Evolutionary conservation across 2,888 invertebrate species (phyloP).

Genomic region (Drosophila koepferae): DNA sequence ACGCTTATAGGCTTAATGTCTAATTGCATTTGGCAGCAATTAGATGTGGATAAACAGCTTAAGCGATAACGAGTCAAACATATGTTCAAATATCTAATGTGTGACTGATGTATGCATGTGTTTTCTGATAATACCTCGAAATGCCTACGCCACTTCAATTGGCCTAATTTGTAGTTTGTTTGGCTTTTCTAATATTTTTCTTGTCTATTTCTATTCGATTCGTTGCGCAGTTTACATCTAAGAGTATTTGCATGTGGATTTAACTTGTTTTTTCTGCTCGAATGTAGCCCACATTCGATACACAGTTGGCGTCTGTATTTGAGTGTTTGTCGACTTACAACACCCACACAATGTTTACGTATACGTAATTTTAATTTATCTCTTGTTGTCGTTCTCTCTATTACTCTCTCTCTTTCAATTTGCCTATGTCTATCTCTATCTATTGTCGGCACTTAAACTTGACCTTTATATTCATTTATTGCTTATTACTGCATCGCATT

Average conservation of each 20-base stretch:
- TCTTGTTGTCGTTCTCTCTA: background rate
- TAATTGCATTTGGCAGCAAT: constrained; percentile 27
- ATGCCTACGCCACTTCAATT: constrained; percentile 1
- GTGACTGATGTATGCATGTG: constrained; percentile 1
- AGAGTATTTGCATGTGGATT: constrained; percentile 23
- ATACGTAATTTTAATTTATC: constrained; percentile 21
- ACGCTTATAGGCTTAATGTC: constrained; percentile 14
- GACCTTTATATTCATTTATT: constrained; percentile 77
- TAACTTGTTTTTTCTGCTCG: constrained; percentile 19
- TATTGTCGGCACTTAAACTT: constrained; percentile 65
- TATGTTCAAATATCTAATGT: constrained; percentile 2
- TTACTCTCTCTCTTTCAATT: constrained; percentile 7
- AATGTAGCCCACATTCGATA: constrained; percentile 36
- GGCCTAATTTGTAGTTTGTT: constrained; percentile 19
- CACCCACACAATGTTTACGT: constrained; percentile 37
- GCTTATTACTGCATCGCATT: constrained; percentile 63
- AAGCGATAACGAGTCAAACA: constrained; percentile 9
- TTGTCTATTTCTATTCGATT: constrained; percentile 29
- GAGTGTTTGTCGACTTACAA: constrained; percentile 23
- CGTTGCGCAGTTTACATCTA: constrained; percentile 47
- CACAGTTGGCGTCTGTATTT: constrained; percentile 17
- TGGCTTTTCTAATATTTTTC: constrained; percentile 10
- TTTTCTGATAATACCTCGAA: constrained; percentile 5
- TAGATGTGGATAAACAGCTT: constrained; percentile 22
- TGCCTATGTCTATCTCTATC: background rate